Base-by-base conservation (phyloP, 2,888 invertebrate genomes). In the Drosophila bunnanda region DNA sequence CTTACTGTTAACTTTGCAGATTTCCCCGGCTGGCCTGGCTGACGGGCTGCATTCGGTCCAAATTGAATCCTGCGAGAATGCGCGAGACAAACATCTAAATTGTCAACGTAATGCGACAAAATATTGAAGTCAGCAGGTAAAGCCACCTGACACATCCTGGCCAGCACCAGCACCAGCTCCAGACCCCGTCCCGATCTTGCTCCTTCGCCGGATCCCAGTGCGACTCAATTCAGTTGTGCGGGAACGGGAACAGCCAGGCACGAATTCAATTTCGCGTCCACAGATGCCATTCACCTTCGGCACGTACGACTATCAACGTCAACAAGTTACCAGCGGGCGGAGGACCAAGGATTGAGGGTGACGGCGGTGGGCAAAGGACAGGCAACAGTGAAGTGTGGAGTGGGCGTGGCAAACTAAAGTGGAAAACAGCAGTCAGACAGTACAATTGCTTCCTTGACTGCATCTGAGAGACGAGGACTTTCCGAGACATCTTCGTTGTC, bases 261-360 rank as follows among this genome's bases (percentile, higher is more conserved):
- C 85, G 85, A 86, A 89, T 86, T 86, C 85, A 86, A 86, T 86
- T 86, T 88, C 88, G 88, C 85, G 89, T 89, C 85, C 89, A 89
- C 88, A 85, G 88, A 85, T 85, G 85, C 85, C 85, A 85, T 89
- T 86, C 85, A 86, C 85, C 85, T 89, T 86, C 89, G 85, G 88
- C 85, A 86, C 85, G 85, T 86, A 88, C 89, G 65, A 75, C 89
- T 89, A 86, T 86, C 85, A 86, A 86, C 85, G 85, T 86, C 85
- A 89, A 86, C 85, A 86, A 86, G 85, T 86, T 89, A 80, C 80
- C 73, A 67, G 50, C 32, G 55, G 55, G 34, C 32, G 58, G 44
- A 20, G 25, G 56, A 25, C 13, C 15, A 12, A 10, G 46, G 44
- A 44, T 44, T 28, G 28, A n/a, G 25, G 54, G 20, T 8, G 22